Evolutionary conservation across 2,113 vertebrate species (phyloP).

Genomic region (Alethe castanea): DNA sequence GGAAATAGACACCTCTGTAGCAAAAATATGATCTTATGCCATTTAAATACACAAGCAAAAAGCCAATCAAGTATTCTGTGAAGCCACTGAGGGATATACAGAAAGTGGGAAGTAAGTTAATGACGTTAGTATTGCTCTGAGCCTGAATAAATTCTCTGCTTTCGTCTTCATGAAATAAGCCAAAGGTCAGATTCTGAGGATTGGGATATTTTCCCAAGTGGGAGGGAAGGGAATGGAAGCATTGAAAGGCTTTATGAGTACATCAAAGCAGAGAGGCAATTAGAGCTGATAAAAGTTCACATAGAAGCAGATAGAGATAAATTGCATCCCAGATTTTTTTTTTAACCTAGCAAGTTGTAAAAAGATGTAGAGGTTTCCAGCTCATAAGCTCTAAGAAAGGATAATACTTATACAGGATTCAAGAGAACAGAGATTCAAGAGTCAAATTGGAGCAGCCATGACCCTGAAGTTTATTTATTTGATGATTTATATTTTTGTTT

Average conservation of each 20-base stretch:
- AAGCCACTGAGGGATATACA: slow-evolving; percentile 51
- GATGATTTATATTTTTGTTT: neutral
- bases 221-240: slow-evolving; percentile 56
- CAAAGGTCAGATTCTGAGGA: slow-evolving; percentile 62
- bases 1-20: neutral
- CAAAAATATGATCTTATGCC: slow-evolving; percentile 22
- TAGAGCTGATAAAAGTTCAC: slow-evolving; percentile 64
- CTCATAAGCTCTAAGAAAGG: neutral
- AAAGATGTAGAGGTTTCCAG: slow-evolving; percentile 29
- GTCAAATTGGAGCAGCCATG: neutral
- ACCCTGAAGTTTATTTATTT: neutral
- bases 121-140: slow-evolving; percentile 60
- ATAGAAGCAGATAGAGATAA: slow-evolving; percentile 40
- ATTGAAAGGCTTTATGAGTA: slow-evolving; percentile 45
- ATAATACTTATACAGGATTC: neutral
- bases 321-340: slow-evolving; percentile 16
- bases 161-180: slow-evolving; percentile 58
- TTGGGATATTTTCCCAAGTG: slow-evolving; percentile 63
- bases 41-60: slow-evolving; percentile 52
- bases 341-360: neutral
- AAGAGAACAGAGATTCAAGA: neutral
- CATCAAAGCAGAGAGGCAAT: slow-evolving; percentile 64
- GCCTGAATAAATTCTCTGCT: slow-evolving; percentile 70
- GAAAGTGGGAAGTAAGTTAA: slow-evolving; percentile 61
- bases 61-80: slow-evolving; percentile 26